phyloP scores from a whole-genome alignment of 1,140 invertebrate genomes.

The Semibalanus balanoides region DNA sequence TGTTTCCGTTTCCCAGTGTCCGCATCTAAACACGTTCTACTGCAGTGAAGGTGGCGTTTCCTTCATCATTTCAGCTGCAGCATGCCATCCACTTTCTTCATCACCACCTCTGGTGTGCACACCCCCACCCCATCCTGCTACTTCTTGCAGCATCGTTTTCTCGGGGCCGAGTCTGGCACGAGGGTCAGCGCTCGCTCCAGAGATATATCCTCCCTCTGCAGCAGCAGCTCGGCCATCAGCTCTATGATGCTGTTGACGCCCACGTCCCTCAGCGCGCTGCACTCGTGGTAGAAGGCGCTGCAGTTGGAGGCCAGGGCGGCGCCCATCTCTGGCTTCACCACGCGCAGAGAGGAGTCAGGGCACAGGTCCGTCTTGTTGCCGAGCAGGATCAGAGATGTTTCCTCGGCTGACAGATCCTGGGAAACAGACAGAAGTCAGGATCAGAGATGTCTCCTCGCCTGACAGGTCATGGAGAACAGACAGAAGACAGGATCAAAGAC shows the following conservation, averaged over 20 bases:
- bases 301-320: background rate
- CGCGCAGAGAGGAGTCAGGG: background rate
- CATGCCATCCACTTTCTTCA: too few relatives aligned
- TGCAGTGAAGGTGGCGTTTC: too few relatives aligned
- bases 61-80: too few relatives aligned
- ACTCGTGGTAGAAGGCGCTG: background rate
- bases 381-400: background rate
- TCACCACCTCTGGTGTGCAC: too few relatives aligned
- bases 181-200: background rate
- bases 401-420: background rate
- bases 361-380: background rate
- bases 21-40: too few relatives aligned
- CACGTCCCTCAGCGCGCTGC: background rate
- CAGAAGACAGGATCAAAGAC: too few relatives aligned
- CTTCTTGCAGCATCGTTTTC: background rate
- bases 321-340: background rate
- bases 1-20: too few relatives aligned
- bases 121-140: background rate
- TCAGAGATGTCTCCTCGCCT: too few relatives aligned
- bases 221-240: background rate
- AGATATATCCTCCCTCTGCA: background rate
- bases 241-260: background rate
- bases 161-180: background rate
- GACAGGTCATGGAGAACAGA: too few relatives aligned
- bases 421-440: too few relatives aligned